Evolutionary conservation across 2,113 vertebrate species (phyloP).

Genomic region (Rhizomys pruinosus): DNA sequence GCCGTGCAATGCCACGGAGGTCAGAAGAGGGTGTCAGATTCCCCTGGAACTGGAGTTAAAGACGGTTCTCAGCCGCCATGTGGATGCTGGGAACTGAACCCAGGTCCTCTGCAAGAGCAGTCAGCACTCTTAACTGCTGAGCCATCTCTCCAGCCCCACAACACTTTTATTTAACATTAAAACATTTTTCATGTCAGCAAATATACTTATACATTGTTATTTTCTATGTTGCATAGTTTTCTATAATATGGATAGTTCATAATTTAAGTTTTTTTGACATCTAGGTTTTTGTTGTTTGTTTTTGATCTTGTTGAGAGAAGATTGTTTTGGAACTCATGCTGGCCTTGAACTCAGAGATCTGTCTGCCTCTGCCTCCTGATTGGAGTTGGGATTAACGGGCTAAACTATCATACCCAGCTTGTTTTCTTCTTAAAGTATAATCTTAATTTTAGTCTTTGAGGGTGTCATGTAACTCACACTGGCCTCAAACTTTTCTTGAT

Average conservation of each 20-base stretch:
- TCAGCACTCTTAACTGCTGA: too few species aligned
- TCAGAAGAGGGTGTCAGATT: too few species aligned
- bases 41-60: too few species aligned
- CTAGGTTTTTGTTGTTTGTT: not conserved
- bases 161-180: not conserved
- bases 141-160: too few species aligned
- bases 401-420: too few species aligned
- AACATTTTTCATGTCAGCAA: conserved; percentile 28
- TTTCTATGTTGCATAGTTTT: conserved; percentile 5
- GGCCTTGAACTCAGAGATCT: not conserved
- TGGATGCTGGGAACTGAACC: too few species aligned
- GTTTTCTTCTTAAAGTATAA: too few species aligned
- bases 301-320: not conserved
- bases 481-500: not conserved
- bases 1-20: too few species aligned
- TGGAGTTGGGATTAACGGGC: not conserved
- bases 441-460: not conserved
- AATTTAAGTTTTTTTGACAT: conserved; percentile 17
- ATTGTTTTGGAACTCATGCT: not conserved
- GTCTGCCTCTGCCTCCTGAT: not conserved
- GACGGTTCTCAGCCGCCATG: too few species aligned
- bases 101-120: too few species aligned
- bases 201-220: not conserved
- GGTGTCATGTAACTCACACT: not conserved
- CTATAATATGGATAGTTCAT: not conserved